Conservation (phyloP, 2,797 vertebrate species). For the Melanotaenia maccullochi region DNA sequence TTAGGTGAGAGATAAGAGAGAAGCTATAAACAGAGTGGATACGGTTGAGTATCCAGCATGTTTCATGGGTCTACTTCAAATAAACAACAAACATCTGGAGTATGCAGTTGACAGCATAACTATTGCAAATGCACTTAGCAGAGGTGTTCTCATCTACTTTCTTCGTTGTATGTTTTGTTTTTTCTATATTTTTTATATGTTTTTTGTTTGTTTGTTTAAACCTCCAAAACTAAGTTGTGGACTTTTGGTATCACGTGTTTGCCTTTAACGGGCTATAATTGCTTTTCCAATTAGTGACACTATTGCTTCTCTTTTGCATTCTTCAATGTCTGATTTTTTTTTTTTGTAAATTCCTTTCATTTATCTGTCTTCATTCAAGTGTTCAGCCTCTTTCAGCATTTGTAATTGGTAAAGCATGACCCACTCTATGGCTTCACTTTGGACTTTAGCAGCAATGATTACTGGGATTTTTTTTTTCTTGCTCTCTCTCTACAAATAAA, state of each 20-base stretch:
- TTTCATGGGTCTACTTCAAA: conserved; percentile 17
- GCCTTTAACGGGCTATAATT: conserved; percentile 20
- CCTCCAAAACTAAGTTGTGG: background rate
- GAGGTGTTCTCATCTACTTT: background rate
- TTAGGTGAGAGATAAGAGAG: conserved; percentile 22
- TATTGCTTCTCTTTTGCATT: conserved; percentile 1
- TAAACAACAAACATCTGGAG: background rate
- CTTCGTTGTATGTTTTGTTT: background rate
- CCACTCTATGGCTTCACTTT: background rate
- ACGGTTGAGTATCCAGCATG: conserved; percentile 12
- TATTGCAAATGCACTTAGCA: background rate
- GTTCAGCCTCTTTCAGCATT: conserved; percentile 8
- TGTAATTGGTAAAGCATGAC: conserved; percentile 31
- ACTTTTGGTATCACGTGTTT: conserved; percentile 10
- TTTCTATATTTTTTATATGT: too few relatives aligned
- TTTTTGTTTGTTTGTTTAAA: background rate
- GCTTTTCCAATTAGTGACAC: conserved; percentile 10
- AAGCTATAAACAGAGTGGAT: conserved; percentile 5
- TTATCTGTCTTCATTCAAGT: conserved; percentile 32
- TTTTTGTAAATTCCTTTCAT: conserved; percentile 1
- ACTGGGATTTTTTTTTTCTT: conserved; percentile 13
- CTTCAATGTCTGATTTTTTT: conserved; percentile 5
- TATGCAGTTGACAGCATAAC: background rate
- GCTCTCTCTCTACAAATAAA: background rate
- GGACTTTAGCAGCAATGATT: conserved; percentile 4